These are phyloP conservation scores for Dinothrombium tinctorium DNA, from an alignment of 1,140 invertebrate species.

Conservation along the genomic window DNA sequence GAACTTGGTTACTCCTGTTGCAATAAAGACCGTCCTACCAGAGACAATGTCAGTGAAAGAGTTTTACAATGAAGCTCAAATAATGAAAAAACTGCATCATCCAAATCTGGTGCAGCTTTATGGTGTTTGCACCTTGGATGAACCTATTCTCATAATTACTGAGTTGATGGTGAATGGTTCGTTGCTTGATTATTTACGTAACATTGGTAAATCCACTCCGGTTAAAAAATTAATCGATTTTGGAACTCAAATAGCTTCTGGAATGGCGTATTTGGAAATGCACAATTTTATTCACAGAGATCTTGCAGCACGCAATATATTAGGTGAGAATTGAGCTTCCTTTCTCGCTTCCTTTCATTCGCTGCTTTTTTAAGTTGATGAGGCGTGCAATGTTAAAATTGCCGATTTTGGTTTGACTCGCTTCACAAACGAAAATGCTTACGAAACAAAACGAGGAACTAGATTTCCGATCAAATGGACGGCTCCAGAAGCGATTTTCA, in stretches of 20 bases:
- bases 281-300: constrained; percentile 53
- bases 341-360: no score
- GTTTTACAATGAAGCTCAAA: constrained; percentile 92
- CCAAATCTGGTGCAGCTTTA: constrained; percentile 86
- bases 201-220: not conserved
- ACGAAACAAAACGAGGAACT: no score
- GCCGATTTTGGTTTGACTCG: constrained; percentile 57
- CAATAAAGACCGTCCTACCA: constrained; percentile 90
- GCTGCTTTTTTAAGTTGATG: constrained; percentile 70
- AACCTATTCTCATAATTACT: constrained; percentile 97
- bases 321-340: constrained; percentile 50
- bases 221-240: constrained; percentile 64
- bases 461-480: no score
- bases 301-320: no score
- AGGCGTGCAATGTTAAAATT: constrained; percentile 57
- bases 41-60: constrained; percentile 94
- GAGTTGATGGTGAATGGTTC: constrained; percentile 96
- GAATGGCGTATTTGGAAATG: constrained; percentile 68
- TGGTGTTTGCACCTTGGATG: constrained; percentile 75
- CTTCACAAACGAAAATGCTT: constrained; percentile 4
- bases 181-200: constrained; percentile 63
- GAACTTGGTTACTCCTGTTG: constrained; percentile 92
- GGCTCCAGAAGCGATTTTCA: no score
- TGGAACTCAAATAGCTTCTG: constrained; percentile 78
- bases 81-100: constrained; percentile 94